These are phyloP conservation scores for Parapsyche elsis DNA, from an alignment of 1,140 invertebrate genomes.

Conservation along the genomic window DNA sequence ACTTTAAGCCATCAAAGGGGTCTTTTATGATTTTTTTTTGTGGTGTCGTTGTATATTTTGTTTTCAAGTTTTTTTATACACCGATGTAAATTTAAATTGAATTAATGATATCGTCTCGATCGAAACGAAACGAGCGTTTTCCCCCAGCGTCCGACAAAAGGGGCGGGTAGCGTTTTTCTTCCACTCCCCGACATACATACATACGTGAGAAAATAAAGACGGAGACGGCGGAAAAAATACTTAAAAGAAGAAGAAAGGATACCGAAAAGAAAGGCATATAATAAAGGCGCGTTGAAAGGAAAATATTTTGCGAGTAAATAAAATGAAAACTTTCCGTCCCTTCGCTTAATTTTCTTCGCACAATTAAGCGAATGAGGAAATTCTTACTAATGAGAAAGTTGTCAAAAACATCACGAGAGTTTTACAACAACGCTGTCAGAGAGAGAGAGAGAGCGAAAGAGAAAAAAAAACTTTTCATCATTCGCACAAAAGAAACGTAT, in stretches of 20 bases:
- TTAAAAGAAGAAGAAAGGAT: neutral
- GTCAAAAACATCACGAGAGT: conserved; percentile 23
- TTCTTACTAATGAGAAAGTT: conserved; percentile 30
- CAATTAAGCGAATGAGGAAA: conserved; percentile 26
- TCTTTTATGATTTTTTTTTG: no score
- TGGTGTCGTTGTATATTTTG: no score
- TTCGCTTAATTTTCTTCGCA: neutral
- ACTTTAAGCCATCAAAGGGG: no score
- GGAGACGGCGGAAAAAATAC: neutral
- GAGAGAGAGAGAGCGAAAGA: neutral
- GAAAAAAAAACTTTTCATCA: no score
- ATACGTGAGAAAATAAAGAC: conserved; percentile 21
- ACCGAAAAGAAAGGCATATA: neutral
- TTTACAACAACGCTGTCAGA: neutral
- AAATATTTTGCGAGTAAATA: conserved; percentile 32
- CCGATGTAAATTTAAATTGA: neutral
- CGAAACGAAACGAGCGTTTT: neutral
- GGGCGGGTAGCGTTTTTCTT: neutral
- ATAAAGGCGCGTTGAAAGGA: conserved; percentile 8
- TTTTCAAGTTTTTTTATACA: no score
- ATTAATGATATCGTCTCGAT: conserved; percentile 7
- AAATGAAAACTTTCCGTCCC: conserved; percentile 15
- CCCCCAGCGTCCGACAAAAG: neutral
- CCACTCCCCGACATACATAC: neutral
- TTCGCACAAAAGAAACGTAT: no score